Conservation (phyloP, 2,888 invertebrate genomes). For the Drosophila mettleri region DNA sequence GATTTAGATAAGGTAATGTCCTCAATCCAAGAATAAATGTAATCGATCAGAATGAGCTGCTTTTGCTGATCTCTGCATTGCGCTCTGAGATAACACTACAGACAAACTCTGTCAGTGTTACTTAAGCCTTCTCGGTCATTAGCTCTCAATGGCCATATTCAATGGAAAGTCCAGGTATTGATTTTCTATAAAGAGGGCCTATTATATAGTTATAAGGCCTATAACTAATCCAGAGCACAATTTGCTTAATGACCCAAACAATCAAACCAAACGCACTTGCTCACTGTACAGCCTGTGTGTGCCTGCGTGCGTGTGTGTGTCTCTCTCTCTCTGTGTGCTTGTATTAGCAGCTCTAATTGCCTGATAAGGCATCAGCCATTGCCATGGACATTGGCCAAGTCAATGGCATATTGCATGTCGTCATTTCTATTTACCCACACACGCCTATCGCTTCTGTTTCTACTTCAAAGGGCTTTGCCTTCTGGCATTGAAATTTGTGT, state of each 20-base stretch:
- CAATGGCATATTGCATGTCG: constrained; percentile 55
- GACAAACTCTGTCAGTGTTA: not conserved
- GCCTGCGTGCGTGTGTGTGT: constrained; percentile 1
- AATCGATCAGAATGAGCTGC: no score
- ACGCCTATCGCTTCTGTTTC: not conserved
- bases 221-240: constrained; percentile 43
- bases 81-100: no score
- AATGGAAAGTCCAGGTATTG: constrained; percentile 5
- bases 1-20: no score
- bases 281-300: not conserved
- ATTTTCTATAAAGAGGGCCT: constrained; percentile 27
- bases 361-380: constrained; percentile 62
- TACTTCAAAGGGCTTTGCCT: constrained; percentile 36
- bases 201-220: constrained; percentile 22
- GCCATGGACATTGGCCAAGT: constrained; percentile 51
- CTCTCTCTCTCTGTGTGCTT: constrained; percentile 22
- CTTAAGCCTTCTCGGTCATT: not conserved
- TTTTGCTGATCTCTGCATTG: no score
- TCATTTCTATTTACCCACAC: constrained; percentile 32
- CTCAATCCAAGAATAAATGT: not conserved
- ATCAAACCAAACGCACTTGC: constrained; percentile 44
- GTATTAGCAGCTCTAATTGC: constrained; percentile 64
- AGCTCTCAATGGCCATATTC: not conserved
- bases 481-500: constrained; percentile 21
- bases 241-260: constrained; percentile 65